phyloP scores from a whole-genome alignment of 2,113 vertebrate genomes.

The Tragulus kanchil region DNA sequence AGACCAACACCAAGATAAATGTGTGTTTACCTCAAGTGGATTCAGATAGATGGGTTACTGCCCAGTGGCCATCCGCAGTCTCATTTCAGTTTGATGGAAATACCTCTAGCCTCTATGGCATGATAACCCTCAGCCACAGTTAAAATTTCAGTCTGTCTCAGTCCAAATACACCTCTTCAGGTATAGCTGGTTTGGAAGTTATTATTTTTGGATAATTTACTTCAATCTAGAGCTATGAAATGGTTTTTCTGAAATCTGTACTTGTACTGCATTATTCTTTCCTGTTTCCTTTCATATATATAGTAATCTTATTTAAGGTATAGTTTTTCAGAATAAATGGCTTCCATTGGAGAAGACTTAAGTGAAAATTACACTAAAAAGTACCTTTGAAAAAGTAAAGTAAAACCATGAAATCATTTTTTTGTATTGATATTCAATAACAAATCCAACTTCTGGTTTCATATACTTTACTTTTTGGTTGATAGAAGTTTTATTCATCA shows the following conservation, averaged over 20 bases:
- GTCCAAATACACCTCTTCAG: not conserved
- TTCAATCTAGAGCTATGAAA: not conserved
- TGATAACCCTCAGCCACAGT: not conserved
- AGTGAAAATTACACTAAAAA: not conserved
- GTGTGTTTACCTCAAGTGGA: not conserved
- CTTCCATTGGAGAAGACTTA: not conserved
- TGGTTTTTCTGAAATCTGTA: not conserved
- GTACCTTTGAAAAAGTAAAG: constrained; percentile 50
- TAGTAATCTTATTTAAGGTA: not conserved
- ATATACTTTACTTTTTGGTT: not conserved
- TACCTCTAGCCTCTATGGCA: not conserved
- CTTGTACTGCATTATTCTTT: not conserved
- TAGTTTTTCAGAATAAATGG: constrained; percentile 23
- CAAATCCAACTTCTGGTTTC: constrained; percentile 22
- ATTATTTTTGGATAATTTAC: constrained; percentile 1
- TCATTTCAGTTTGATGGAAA: not conserved
- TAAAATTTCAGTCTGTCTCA: not conserved
- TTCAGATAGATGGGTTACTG: not conserved
- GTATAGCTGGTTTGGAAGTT: not conserved
- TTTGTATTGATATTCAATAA: not conserved
- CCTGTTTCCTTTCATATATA: not conserved
- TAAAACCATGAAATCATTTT: not conserved
- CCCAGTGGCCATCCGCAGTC: not conserved
- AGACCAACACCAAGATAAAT: not conserved
- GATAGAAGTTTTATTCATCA: not conserved